A percentile compares a stretch with the other conserved stretches of the same genome.
Evolutionary conservation across 2,113 vertebrate species (phyloP).

Genomic region (Callaeas wilsoni): DNA sequence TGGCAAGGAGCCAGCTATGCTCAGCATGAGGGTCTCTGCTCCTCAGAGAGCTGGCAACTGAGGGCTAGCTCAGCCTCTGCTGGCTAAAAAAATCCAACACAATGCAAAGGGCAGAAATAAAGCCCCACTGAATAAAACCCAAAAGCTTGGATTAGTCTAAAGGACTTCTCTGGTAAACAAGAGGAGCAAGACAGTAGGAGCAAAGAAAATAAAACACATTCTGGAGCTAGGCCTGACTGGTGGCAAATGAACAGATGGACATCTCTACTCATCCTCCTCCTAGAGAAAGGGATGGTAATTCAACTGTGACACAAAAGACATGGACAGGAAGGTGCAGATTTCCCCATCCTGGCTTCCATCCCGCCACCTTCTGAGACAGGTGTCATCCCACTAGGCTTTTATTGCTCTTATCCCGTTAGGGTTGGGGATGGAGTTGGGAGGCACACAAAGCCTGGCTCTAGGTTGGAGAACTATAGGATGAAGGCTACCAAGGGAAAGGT

Average conservation of each 20-base stretch:
- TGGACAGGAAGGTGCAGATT: neutral
- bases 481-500: neutral
- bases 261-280: neutral
- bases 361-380: neutral
- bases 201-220: neutral
- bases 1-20: slow-evolving; percentile 6
- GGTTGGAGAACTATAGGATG: neutral
- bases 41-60: neutral
- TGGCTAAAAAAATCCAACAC: neutral
- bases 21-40: neutral
- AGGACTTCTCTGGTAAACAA: neutral
- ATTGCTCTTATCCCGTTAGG: neutral
- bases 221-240: neutral
- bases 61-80: neutral
- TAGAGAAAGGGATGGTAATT: neutral
- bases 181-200: neutral
- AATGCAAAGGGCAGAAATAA: neutral
- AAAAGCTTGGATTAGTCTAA: neutral
- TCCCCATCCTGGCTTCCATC: neutral
- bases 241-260: slow-evolving; percentile 36
- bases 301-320: neutral
- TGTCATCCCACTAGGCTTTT: neutral
- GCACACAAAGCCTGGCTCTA: neutral
- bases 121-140: neutral
- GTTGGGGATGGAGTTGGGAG: neutral